These are phyloP conservation scores for Rallus limicola DNA, from an alignment of 2,113 vertebrate genomes.

Conservation along the genomic window DNA sequence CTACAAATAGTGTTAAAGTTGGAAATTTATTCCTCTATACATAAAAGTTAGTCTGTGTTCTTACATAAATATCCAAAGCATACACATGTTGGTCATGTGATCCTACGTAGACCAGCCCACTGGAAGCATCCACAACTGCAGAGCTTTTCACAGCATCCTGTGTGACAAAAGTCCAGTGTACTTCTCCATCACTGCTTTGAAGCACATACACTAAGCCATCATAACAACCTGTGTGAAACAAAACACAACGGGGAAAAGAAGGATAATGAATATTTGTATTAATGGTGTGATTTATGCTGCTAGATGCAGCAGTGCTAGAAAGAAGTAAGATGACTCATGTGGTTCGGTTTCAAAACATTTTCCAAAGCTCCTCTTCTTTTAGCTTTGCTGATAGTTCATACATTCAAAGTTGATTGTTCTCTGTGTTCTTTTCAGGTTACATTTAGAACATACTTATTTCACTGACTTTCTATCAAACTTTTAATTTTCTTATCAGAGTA, in stretches of 20 bases:
- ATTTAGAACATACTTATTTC: not conserved
- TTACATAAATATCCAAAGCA: conserved; percentile 89
- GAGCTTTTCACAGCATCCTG: conserved; percentile 89
- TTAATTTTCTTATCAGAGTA: not conserved
- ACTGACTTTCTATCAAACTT: not conserved
- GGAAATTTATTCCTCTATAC: not conserved
- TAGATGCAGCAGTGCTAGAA: not conserved
- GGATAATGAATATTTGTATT: not conserved
- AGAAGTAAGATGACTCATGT: not conserved
- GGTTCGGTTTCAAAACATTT: not conserved
- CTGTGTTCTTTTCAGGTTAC: not conserved
- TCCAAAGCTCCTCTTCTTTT: not conserved
- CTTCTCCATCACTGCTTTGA: conserved; percentile 77
- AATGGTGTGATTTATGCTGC: not conserved
- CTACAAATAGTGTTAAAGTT: not conserved
- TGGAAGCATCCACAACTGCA: conserved; percentile 80
- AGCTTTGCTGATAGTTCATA: not conserved
- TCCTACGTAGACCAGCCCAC: conserved; percentile 85
- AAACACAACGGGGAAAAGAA: not conserved
- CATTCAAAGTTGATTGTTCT: not conserved
- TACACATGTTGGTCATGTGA: conserved; percentile 92
- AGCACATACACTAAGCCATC: conserved; percentile 88
- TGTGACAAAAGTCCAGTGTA: conserved; percentile 86
- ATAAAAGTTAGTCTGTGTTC: not conserved
- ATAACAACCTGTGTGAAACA: conserved; percentile 85